phyloP scores from a whole-genome alignment of 2,797 vertebrate species.

The Pteropus rufus region DNA sequence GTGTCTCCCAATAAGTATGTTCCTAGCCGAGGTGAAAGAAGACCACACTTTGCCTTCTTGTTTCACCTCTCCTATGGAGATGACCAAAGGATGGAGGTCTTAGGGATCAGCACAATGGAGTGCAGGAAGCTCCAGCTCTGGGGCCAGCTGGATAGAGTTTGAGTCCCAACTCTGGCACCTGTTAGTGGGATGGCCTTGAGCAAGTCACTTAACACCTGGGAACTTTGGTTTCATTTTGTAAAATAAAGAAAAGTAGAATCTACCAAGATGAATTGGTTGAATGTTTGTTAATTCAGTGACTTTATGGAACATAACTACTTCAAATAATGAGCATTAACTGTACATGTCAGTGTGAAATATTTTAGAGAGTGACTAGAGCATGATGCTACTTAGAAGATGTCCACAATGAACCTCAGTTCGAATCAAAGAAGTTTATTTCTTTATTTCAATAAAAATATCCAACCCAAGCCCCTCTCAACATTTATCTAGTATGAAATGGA shows the following conservation, averaged over 20 bases:
- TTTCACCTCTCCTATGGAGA: neutral
- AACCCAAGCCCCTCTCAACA: neutral
- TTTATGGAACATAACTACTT: neutral
- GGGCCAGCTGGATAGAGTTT: too few relatives aligned
- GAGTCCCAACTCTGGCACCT: neutral
- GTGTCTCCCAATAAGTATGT: neutral
- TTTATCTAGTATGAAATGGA: neutral
- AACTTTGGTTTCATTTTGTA: neutral
- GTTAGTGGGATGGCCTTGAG: neutral
- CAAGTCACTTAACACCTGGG: neutral
- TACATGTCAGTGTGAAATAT: neutral
- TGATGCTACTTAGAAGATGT: neutral
- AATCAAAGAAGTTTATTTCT: neutral
- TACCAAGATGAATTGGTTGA: neutral
- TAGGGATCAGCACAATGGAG: fast-evolving
- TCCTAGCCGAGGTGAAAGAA: neutral
- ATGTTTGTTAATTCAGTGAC: neutral
- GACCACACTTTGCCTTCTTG: neutral
- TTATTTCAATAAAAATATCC: neutral
- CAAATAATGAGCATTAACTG: neutral
- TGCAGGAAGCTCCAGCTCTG: neutral
- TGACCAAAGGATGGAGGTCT: neutral
- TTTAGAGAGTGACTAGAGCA: neutral
- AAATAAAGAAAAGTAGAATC: neutral
- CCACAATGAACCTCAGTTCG: neutral